A percentile compares a stretch with the other conserved stretches of the same genome.
phyloP scores from a whole-genome alignment of 2,797 vertebrate species.

The Darevskia nairensis region DNA sequence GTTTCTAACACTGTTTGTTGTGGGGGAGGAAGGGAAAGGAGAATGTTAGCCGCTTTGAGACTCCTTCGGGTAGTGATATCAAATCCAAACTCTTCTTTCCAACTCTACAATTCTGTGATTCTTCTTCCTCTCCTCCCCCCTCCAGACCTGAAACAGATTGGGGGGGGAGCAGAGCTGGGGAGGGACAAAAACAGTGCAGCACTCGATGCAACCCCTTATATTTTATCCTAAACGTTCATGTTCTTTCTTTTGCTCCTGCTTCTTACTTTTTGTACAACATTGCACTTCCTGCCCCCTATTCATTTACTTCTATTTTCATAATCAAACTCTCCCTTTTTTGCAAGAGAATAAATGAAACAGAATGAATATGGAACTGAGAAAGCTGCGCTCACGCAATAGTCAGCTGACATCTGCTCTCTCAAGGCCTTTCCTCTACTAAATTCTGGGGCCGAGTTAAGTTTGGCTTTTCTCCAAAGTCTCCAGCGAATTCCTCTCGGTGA shows the following conservation, averaged over 20 bases:
- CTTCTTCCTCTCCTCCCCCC: no score
- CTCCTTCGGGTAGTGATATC: no score
- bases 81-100: no score
- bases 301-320: slow-evolving; percentile 8
- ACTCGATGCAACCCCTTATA: no score
- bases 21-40: no score
- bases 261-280: background rate
- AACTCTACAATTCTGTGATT: no score
- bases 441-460: background rate
- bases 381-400: background rate
- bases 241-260: background rate
- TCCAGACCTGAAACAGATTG: no score
- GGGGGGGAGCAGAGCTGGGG: no score
- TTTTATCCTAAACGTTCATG: slow-evolving; percentile 22
- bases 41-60: no score
- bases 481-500: background rate
- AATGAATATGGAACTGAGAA: slow-evolving; percentile 46
- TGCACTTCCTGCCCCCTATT: background rate
- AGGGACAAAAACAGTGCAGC: no score
- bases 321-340: background rate
- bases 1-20: no score
- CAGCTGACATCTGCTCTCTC: background rate
- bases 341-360: background rate
- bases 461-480: background rate
- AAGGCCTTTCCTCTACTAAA: background rate